These are phyloP conservation scores for Hirtodrosophila cameraria DNA, from an alignment of 2,888 invertebrate genomes.

Conservation along the genomic window DNA sequence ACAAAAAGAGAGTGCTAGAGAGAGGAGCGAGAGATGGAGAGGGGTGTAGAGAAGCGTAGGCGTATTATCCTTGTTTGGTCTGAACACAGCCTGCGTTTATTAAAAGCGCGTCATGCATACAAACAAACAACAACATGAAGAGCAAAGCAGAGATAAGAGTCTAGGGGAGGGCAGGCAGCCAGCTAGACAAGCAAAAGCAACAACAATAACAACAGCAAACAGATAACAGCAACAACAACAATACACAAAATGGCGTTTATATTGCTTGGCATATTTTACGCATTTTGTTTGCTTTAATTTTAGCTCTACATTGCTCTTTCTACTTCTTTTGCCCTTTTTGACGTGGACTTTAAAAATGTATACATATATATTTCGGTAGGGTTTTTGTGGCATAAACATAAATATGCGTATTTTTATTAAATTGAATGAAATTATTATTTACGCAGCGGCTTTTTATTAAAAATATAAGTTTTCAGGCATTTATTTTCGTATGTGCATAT, in stretches of 20 bases:
- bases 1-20: conserved; percentile 23
- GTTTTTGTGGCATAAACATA: conserved; percentile 31
- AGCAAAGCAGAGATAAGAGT: conserved; percentile 44
- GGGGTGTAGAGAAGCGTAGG: conserved; percentile 26
- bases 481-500: neutral
- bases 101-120: conserved; percentile 65
- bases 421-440: conserved; percentile 54
- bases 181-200: conserved; percentile 35
- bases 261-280: conserved; percentile 67
- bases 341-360: conserved; percentile 49
- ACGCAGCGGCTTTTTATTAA: conserved; percentile 1
- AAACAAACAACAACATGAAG: conserved; percentile 52
- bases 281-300: conserved; percentile 75
- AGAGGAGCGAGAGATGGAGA: conserved; percentile 9
- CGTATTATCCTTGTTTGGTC: conserved; percentile 65
- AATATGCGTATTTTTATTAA: conserved; percentile 42
- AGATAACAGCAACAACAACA: conserved; percentile 27
- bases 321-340: neutral
- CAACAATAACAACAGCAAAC: conserved; percentile 15
- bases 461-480: conserved; percentile 5
- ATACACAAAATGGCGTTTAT: conserved; percentile 74
- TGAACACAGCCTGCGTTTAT: conserved; percentile 61
- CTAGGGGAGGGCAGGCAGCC: conserved; percentile 28
- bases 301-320: conserved; percentile 30
- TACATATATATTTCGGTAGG: too few species aligned